Base-by-base conservation (phyloP, 2,888 invertebrate species). In the Podabrus alpinus region DNA sequence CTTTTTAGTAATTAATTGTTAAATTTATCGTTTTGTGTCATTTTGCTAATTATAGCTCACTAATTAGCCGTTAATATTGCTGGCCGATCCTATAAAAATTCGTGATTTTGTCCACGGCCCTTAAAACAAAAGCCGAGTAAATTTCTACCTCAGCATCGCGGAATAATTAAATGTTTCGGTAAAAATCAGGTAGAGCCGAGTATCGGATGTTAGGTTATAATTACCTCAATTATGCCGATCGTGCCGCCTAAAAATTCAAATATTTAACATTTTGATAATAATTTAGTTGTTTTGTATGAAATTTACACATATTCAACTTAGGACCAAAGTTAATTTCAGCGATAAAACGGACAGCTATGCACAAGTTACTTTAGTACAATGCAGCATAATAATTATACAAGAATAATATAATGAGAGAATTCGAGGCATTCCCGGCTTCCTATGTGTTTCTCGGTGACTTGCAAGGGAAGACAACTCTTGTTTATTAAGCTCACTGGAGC, bases 301-400 rank as follows among this genome's bases (percentile, higher is more conserved):
- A 74, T 71, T 74, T 74, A 68, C 70, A 62, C 21, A 59, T 60
- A 21, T 61, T 68, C 69, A 73, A 75, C 25, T 60, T 73, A 77
- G 59, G 71, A n/a, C 29, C 77, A 77, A 79, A 81, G 81, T 83
- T 82, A 83, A 82, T 82, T 80, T 82, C 78, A 70, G 78, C 79
- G 75, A 82, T 83, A 84, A 83, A 83, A 81, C 81, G 76, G 81
- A 77, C 80, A 81, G 81, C 81, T 81, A 82, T 81, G 82, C 79
- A 80, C 80, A 79, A 79, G 80, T 79, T 80, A 80, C 80, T 82
- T 80, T 82, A 82, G 83, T 82, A 83, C 84, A 84, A 83, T 83
- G 84, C 85, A 84, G 83, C 83, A 84, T 84, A 84, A 84, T 84
- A 84, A 85, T 85, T 84, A 83, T 83, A 83, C 84, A 85, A 84